These are phyloP conservation scores for Piprites chloris DNA, from an alignment of 2,113 vertebrate genomes.

Conservation along the genomic window DNA sequence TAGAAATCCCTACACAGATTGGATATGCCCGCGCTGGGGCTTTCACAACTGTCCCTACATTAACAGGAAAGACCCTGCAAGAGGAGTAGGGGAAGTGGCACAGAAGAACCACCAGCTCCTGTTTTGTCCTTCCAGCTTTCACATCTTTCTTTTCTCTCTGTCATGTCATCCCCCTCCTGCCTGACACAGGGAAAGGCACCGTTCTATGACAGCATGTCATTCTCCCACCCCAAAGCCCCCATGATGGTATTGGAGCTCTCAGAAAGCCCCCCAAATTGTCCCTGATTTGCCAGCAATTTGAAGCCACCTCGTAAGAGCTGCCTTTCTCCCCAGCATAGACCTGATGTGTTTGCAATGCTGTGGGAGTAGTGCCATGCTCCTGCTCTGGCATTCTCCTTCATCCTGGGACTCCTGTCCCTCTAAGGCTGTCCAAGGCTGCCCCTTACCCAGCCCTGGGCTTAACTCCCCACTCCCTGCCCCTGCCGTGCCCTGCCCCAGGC, in stretches of 20 bases:
- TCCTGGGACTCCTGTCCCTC: not conserved
- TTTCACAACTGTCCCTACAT: not conserved
- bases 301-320: not conserved
- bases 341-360: rapidly evolving
- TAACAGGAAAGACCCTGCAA: not conserved
- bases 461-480: rapidly evolving
- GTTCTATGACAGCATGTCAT: not conserved
- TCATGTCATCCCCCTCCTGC: not conserved
- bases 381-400: not conserved
- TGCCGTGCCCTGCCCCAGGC: not conserved
- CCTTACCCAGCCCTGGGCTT: not conserved
- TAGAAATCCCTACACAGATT: not conserved
- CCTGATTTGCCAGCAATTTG: not conserved
- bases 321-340: not conserved
- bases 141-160: not conserved
- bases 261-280: not conserved
- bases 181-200: not conserved
- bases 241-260: not conserved
- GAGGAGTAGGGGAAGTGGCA: not conserved
- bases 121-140: not conserved
- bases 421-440: not conserved
- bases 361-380: not conserved
- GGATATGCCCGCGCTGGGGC: not conserved
- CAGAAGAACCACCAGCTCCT: not conserved
- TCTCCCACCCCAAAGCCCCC: not conserved